These are phyloP conservation scores for Myanophis thanlyinensis DNA, from an alignment of 2,113 vertebrate species.

Conservation along the genomic window DNA sequence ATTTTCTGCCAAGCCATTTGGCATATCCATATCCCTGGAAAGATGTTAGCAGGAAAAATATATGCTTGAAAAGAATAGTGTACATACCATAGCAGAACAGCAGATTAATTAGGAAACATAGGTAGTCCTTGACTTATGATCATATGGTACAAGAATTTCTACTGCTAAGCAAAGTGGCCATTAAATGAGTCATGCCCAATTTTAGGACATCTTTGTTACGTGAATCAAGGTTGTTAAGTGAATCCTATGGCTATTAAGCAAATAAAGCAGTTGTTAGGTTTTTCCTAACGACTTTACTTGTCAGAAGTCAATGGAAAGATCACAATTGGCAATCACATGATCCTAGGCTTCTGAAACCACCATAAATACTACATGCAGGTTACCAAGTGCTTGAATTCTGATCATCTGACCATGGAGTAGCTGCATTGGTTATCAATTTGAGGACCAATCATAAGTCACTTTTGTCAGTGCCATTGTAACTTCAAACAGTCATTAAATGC, in stretches of 20 bases:
- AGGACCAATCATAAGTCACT: not conserved
- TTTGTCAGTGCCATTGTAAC: not conserved
- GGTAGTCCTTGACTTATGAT: not conserved
- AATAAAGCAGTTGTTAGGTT: not conserved
- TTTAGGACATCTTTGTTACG: not conserved
- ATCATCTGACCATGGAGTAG: not conserved
- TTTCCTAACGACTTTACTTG: not conserved
- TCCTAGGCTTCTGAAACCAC: not conserved
- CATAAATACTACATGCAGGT: not conserved
- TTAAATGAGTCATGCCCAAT: not conserved
- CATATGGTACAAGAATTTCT: not conserved
- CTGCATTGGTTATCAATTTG: not conserved
- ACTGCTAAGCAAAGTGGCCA: not conserved
- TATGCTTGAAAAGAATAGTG: not conserved
- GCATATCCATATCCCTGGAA: not conserved
- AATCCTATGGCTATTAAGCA: not conserved
- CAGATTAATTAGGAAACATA: not conserved
- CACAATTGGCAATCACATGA: not conserved
- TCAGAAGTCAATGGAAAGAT: not conserved
- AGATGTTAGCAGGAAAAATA: slow-evolving; percentile 23
- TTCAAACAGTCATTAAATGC: not conserved
- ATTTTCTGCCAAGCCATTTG: slow-evolving; percentile 29
- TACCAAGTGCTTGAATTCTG: not conserved
- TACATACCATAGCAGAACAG: not conserved
- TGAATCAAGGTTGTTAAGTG: not conserved